Evolutionary conservation across 2,888 invertebrate species (phyloP).

Genomic region (Cheilosia vulpina): DNA sequence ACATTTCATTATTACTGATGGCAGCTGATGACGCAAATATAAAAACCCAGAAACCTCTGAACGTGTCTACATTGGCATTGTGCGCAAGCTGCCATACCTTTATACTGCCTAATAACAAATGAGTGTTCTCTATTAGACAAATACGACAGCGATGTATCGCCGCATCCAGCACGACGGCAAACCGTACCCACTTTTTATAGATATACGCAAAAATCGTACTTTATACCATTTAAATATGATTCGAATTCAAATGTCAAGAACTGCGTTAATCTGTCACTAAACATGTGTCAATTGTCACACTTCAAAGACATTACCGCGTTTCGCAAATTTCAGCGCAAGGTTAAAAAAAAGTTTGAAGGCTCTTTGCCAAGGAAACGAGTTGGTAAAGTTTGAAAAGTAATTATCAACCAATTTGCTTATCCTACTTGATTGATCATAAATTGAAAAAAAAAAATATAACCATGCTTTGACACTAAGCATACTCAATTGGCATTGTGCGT

Average conservation of each 20-base stretch:
- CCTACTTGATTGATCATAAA: slow-evolving; percentile 12
- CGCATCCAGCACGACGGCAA: no score
- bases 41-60: neutral
- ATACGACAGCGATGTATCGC: no score
- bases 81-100: neutral
- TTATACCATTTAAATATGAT: no score
- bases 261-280: neutral
- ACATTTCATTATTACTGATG: neutral
- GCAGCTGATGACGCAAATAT: neutral
- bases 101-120: neutral
- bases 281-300: neutral
- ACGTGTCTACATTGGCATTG: neutral
- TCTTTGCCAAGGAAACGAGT: neutral
- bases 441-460: neutral
- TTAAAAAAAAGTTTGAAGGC: neutral
- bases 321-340: neutral
- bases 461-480: slow-evolving; percentile 6
- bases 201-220: no score
- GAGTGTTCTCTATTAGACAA: no score
- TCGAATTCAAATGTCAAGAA: no score
- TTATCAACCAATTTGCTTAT: neutral
- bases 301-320: neutral
- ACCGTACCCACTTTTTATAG: no score
- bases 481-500: neutral
- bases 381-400: neutral